phyloP scores from a whole-genome alignment of 2,888 invertebrate species.

The Lithophane semibrunnea region DNA sequence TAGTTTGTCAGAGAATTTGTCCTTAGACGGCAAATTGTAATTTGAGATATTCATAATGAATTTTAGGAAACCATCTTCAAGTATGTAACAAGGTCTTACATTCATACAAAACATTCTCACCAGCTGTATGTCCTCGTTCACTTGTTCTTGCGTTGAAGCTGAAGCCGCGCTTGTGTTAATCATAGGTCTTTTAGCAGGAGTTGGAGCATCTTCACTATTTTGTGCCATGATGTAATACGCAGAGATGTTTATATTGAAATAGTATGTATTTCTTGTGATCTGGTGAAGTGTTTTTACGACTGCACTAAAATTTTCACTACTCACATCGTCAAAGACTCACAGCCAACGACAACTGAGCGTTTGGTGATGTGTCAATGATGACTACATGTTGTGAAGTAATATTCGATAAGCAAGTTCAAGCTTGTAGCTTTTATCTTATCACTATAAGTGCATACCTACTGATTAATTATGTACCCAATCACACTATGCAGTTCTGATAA shows the following conservation, averaged over 20 bases:
- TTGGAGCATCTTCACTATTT: background rate
- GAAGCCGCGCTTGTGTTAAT: background rate
- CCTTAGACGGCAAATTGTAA: background rate
- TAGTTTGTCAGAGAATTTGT: background rate
- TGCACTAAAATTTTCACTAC: background rate
- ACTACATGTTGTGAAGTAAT: background rate
- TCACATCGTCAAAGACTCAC: background rate
- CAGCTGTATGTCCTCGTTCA: background rate
- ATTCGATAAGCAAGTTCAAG: background rate
- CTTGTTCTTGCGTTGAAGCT: background rate
- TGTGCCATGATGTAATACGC: background rate
- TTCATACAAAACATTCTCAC: background rate
- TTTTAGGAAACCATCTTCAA: background rate
- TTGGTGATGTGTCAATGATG: background rate
- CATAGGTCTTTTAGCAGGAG: background rate
- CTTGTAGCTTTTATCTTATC: background rate
- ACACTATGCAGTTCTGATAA: background rate
- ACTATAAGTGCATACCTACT: background rate
- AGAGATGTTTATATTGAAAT: background rate
- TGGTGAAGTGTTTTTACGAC: too few species aligned
- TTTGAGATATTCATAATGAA: background rate
- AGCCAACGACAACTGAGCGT: background rate
- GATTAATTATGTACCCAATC: background rate
- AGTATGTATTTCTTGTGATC: background rate
- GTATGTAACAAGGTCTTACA: background rate